Evolutionary conservation across 2,797 vertebrate genomes (phyloP).

Genomic region (Pseudochromis fuscus): DNA sequence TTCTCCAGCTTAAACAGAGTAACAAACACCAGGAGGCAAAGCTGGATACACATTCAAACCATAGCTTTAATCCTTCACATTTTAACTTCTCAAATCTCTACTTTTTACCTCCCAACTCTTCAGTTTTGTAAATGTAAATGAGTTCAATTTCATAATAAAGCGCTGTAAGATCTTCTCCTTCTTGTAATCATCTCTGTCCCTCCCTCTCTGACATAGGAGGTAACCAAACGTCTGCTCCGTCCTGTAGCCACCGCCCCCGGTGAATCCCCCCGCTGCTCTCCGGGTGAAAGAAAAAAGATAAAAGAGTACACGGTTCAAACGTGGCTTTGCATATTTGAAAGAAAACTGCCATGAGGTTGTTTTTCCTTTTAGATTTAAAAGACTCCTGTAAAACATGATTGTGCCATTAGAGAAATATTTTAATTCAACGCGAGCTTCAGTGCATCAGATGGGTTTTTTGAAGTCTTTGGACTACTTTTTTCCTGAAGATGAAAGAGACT

Average conservation of each 20-base stretch:
- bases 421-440: conserved; percentile 3
- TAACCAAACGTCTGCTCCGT: conserved; percentile 39
- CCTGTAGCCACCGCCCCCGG: conserved; percentile 35
- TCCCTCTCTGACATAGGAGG: conserved; percentile 51
- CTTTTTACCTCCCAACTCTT: background rate
- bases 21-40: conserved; percentile 5
- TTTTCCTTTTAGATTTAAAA: conserved; percentile 3
- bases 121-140: background rate
- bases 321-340: conserved; percentile 43
- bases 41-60: background rate
- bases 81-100: too few species aligned
- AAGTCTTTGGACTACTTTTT: conserved; percentile 9
- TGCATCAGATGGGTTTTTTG: conserved; percentile 12
- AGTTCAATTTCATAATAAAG: conserved; percentile 7
- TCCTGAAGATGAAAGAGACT: conserved; percentile 1
- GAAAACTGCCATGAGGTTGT: too few species aligned
- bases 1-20: background rate
- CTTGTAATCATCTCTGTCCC: conserved; percentile 60
- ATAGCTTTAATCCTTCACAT: background rate
- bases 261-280: conserved; percentile 29
- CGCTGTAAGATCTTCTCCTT: background rate
- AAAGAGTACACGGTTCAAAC: conserved; percentile 42
- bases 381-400: conserved; percentile 5
- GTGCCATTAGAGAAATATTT: background rate
- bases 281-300: conserved; percentile 10